Evolutionary conservation across 1,140 invertebrate genomes (phyloP).

Genomic region (Oppia nitens): DNA sequence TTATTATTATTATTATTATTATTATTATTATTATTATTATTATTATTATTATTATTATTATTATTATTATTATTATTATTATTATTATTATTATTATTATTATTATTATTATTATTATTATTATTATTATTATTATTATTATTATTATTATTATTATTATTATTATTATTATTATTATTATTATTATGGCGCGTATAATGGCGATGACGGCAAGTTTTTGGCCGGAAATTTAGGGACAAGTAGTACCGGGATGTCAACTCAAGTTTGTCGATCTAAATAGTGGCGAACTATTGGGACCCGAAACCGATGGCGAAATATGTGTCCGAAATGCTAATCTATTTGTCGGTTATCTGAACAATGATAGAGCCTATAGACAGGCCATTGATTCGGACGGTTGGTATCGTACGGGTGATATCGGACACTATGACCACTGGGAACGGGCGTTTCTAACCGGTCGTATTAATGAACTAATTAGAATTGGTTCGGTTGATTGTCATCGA

Average conservation of each 20-base stretch:
- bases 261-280: conserved; percentile 37
- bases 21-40: no score
- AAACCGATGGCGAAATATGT: conserved; percentile 33
- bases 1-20: no score
- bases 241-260: background rate
- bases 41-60: no score
- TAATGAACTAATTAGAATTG: conserved; percentile 24
- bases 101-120: no score
- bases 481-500: no score
- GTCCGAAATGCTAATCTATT: conserved; percentile 25
- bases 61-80: no score
- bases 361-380: conserved; percentile 11
- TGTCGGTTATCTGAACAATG: conserved; percentile 20
- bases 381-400: conserved; percentile 19
- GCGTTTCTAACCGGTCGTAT: conserved; percentile 24
- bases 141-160: no score
- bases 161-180: no score
- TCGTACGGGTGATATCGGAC: conserved; percentile 22
- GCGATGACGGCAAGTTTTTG: no score
- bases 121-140: no score
- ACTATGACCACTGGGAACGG: conserved; percentile 22
- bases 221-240: background rate
- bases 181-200: no score
- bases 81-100: no score
- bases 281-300: conserved; percentile 33